A percentile compares a stretch with the other conserved stretches of the same genome.
Conservation (phyloP, 2,888 invertebrate genomes). For the Drosophila melanosoma region DNA sequence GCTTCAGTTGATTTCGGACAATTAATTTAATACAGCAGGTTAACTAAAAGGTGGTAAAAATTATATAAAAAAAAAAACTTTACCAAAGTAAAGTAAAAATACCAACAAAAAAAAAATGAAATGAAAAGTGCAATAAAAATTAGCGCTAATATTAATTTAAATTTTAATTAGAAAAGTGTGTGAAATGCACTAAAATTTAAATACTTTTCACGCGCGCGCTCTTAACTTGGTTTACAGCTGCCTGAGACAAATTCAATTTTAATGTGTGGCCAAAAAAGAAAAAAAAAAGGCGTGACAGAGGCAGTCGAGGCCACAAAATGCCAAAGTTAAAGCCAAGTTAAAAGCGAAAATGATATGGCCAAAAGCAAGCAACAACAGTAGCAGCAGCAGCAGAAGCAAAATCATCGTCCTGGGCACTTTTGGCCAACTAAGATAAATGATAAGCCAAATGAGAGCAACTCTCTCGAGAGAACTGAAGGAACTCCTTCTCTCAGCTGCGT, state of each 20-base stretch:
- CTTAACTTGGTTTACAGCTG: constrained; percentile 63
- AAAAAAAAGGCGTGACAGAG: neutral
- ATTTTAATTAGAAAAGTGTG: constrained; percentile 67
- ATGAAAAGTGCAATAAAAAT: constrained; percentile 59
- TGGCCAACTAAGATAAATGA: constrained; percentile 76
- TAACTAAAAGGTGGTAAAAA: constrained; percentile 18
- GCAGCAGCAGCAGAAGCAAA: neutral
- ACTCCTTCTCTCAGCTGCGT: constrained; percentile 4
- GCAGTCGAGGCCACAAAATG: constrained; percentile 60
- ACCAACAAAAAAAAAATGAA: constrained; percentile 12
- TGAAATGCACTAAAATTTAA: constrained; percentile 61
- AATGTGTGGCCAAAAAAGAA: constrained; percentile 44
- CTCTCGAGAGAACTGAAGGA: neutral
- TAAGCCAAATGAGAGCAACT: constrained; percentile 58
- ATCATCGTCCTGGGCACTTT: constrained; percentile 34
- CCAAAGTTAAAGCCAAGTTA: constrained; percentile 43
- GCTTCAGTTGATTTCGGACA: constrained; percentile 44
- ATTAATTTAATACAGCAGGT: constrained; percentile 64
- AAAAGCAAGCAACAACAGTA: constrained; percentile 3
- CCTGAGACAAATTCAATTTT: constrained; percentile 63
- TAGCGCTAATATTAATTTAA: constrained; percentile 66
- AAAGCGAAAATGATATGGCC: constrained; percentile 63
- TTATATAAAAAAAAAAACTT: neutral
- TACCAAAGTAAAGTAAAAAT: neutral
- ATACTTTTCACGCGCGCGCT: constrained; percentile 23